Evolutionary conservation across 2,113 vertebrate species (phyloP).

Genomic region (Eubucco bourcierii): DNA sequence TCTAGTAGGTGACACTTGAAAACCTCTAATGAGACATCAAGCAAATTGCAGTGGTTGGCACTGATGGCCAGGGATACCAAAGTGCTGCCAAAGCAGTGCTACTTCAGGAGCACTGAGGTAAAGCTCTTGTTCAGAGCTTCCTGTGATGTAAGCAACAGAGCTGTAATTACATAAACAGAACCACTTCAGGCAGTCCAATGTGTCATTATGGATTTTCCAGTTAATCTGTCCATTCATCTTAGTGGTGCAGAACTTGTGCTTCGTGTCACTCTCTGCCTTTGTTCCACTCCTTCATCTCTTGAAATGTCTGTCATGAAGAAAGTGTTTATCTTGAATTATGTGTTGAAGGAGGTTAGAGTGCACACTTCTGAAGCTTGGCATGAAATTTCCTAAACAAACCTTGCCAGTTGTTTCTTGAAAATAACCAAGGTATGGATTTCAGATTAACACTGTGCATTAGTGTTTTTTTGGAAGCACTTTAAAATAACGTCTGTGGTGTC

Average conservation of each 20-base stretch:
- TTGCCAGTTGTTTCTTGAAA: constrained; percentile 58
- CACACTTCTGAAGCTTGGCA: constrained; percentile 80
- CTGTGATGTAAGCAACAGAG: constrained; percentile 49
- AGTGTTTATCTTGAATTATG: constrained; percentile 86
- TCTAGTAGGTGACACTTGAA: constrained; percentile 27
- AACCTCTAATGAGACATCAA: constrained; percentile 62
- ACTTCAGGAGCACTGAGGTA: neutral
- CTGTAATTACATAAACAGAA: constrained; percentile 91
- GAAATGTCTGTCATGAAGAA: constrained; percentile 78
- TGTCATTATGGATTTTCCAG: constrained; percentile 83
- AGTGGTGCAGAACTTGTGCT: constrained; percentile 72
- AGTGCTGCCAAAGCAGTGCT: constrained; percentile 15
- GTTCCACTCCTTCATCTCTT: constrained; percentile 87
- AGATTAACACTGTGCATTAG: constrained; percentile 58
- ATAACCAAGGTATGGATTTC: constrained; percentile 68
- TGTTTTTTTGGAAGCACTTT: constrained; percentile 56
- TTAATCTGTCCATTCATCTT: constrained; percentile 80
- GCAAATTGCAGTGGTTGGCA: constrained; percentile 58
- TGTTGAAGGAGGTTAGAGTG: constrained; percentile 75
- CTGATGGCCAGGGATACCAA: constrained; percentile 47
- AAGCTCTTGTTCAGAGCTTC: constrained; percentile 60
- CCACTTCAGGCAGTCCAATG: constrained; percentile 69
- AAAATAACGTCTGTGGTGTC: constrained; percentile 3
- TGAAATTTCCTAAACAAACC: constrained; percentile 93
- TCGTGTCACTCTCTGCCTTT: constrained; percentile 82